Percentiles rank a stretch among this genome's conserved stretches.
Conservation (phyloP, 2,888 invertebrate species). For the Linnaemya vulpina region DNA sequence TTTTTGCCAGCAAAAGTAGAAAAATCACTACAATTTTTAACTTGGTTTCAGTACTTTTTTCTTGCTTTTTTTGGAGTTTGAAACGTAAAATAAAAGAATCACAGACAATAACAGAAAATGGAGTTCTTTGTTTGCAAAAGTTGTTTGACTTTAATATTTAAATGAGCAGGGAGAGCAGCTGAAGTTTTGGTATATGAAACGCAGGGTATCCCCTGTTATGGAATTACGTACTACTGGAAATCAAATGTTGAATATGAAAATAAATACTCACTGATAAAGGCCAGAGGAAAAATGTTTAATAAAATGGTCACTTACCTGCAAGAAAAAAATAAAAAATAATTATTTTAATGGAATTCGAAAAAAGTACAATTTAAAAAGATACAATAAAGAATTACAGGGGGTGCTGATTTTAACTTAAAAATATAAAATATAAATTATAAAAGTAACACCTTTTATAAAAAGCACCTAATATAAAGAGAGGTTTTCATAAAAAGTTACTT, state of each 20-base stretch:
- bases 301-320: neutral
- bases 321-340: neutral
- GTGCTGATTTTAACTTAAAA: no score
- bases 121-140: slow-evolving; percentile 46
- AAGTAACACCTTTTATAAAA: no score
- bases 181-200: neutral
- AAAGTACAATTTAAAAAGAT: no score
- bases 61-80: neutral
- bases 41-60: slow-evolving; percentile 27
- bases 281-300: neutral
- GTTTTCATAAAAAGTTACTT: no score
- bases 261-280: neutral
- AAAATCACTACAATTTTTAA: slow-evolving; percentile 43
- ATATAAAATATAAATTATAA: no score
- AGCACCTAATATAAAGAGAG: no score
- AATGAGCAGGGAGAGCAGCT: slow-evolving; percentile 9
- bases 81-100: neutral
- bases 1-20: neutral
- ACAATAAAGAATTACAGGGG: no score
- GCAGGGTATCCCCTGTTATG: slow-evolving; percentile 11
- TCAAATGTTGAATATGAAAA: neutral
- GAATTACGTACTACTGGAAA: neutral
- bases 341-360: no score
- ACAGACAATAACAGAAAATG: slow-evolving; percentile 9
- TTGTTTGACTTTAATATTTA: slow-evolving; percentile 56